These are phyloP conservation scores for Aromia moschata DNA, from an alignment of 2,888 invertebrate genomes.

Conservation along the genomic window DNA sequence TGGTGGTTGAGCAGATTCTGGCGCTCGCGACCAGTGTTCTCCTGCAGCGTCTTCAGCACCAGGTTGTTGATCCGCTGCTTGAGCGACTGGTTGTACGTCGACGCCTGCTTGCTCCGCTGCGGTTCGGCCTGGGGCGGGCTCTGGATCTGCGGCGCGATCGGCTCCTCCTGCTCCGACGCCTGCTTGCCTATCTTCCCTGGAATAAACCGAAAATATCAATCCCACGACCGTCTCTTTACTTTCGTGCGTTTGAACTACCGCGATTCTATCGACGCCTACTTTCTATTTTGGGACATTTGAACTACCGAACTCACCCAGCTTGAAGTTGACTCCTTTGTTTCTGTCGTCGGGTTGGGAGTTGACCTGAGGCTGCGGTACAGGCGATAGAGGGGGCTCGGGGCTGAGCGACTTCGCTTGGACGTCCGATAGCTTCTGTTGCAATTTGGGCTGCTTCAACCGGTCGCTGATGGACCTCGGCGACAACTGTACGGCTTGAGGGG, in stretches of 20 bases:
- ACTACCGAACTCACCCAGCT: constrained; percentile 46
- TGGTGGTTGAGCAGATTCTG: constrained; percentile 59
- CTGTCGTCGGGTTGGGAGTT: constrained; percentile 30
- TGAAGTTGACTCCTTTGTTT: constrained; percentile 45
- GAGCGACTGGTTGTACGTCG: constrained; percentile 77
- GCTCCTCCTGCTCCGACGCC: constrained; percentile 30
- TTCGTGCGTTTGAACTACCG: not conserved
- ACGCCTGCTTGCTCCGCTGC: constrained; percentile 43
- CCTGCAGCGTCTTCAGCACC: constrained; percentile 88
- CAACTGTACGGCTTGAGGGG: constrained; percentile 24
- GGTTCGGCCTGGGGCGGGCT: constrained; percentile 17
- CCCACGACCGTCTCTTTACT: not conserved
- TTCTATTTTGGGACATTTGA: not conserved
- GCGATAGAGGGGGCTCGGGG: constrained; percentile 47
- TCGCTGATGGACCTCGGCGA: constrained; percentile 57
- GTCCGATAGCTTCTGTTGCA: constrained; percentile 53
- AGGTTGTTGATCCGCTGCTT: constrained; percentile 90
- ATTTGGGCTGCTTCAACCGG: constrained; percentile 58
- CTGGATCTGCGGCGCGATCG: constrained; percentile 7
- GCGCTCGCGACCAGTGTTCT: constrained; percentile 77
- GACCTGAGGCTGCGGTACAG: constrained; percentile 10
- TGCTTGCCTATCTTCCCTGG: constrained; percentile 31
- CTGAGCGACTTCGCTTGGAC: constrained; percentile 50
- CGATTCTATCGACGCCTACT: not conserved
- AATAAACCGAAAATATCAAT: not conserved